Base-by-base conservation (phyloP, 1,140 invertebrate genomes). In the Zelostemma sp. region DNA sequence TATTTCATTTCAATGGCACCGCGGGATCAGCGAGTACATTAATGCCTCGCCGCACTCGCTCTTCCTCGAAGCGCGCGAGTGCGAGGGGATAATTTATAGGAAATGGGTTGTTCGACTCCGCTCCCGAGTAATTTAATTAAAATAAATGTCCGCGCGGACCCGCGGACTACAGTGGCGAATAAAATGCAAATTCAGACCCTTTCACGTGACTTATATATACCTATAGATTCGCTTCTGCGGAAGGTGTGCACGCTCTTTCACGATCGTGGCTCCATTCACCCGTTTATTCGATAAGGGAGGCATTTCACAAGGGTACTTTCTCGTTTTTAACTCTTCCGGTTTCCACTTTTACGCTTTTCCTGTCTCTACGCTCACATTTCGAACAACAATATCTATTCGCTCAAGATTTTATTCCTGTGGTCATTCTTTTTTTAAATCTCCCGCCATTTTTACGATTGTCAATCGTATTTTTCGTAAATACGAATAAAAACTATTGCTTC, bases 101-200 rank as follows among this genome's bases (percentile, higher is more conserved):
- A 86, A 86, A 86, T 86, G 84, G 84, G 79, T 86, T 85, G 84
- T 86, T 86, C 84, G 84, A 86, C 76, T 75, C 68, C 75, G 76
- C 80, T 82, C 80, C 74, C 77, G 74, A 83, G 83, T 86, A 86
- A 86, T 86, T 86, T 86, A 85, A 86, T 86, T 86, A 86, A 86
- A 86, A 86, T 86, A 86, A 86, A 86, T 86, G 84, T 85, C 81
- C 83, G 77, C 76, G 68, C 71, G 54, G 65, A 73, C 62, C 73
- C 74, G 68, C 73, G 74, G 77, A 76, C 74, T 77, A 75, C 80
- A 77, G 70, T 76, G 78, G 73, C 80, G 80, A 84, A 85, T 85
- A 86, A 86, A 86, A 86, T 86, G 84, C 84, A 86, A 86, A 86
- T 86, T 86, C 81, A 85, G 81, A 83, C 82, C 81, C 79, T 85